Evolutionary conservation across 1,140 invertebrate species (phyloP), one percentile per base, ranked within the genome.

Genomic region (Trichonephila clavipes): DNA sequence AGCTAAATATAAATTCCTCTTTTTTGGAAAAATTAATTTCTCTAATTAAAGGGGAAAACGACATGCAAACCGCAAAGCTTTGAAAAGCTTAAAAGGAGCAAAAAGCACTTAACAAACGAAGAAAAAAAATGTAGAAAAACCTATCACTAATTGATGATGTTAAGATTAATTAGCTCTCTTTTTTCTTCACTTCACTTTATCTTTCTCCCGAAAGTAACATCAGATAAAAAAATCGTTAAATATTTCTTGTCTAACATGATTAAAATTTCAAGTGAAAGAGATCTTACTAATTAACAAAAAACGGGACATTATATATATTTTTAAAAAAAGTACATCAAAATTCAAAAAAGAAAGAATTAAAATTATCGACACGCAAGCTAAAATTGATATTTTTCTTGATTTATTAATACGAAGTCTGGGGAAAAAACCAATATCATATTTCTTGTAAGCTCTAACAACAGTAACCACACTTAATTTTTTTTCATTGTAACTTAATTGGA

Each of bases 361-460:
- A 24, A 72, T 3, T n/a, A n/a, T 72, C 69, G 24, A 72, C 69
- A 28, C 28, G 28, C 10, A 28, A 72, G 24, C 69, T 14, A 72
- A 72, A 72, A 72, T 16, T 28, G n/a, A 28, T 12, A 72, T 28
- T 72, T 72, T 72, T 72, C 69, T 28, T 24, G 28, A 28, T 24
- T 10, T 28, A 28, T 24, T 72, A 72, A 72, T 51, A 6, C 8
- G 8, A 28, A 51, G 8, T 1, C 8, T 51, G 28, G 1, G 8
- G 44, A 51, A 72, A 72, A 72, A 72, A 28, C n/a, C n/a, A 72
- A 28, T 28, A 72, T 28, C 24, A 72, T 72, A 72, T 72, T 72
- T 28, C 69, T 28, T 72, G 28, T 28, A n/a, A 72, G 12, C 69
- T 72, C 28, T 28, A 12, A 34, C 10, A 72, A 66, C 19, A 7